Percentiles rank a stretch among this genome's conserved stretches.
phyloP scores from a whole-genome alignment of 2,888 invertebrate species.

The Melikaiella ostensackeni region DNA sequence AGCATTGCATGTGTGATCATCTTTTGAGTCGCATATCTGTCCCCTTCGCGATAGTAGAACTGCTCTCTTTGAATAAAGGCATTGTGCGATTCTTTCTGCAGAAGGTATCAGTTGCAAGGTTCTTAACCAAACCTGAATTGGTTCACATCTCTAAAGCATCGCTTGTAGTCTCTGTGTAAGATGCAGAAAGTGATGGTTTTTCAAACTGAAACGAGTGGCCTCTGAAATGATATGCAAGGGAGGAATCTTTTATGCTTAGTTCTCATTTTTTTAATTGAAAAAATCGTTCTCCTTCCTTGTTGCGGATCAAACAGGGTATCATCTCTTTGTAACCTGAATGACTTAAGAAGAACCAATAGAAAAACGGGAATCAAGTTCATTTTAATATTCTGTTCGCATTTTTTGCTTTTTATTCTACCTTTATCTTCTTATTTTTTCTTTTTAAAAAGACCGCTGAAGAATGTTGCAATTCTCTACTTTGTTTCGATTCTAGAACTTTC shows the following conservation, averaged over 20 bases:
- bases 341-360: background rate
- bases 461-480: background rate
- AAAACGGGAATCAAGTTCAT: background rate
- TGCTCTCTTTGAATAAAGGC: constrained; percentile 43
- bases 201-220: background rate
- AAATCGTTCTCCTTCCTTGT: background rate
- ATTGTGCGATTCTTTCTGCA: constrained; percentile 30
- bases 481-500: background rate
- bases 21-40: constrained; percentile 40
- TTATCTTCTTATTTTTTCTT: constrained; percentile 7
- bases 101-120: constrained; percentile 33
- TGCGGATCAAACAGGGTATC: background rate
- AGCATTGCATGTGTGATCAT: constrained; percentile 35
- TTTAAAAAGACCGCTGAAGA: background rate
- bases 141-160: constrained; percentile 1
- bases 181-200: constrained; percentile 17
- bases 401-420: background rate
- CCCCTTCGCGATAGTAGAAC: constrained; percentile 58
- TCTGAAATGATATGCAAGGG: background rate
- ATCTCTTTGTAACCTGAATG: constrained; percentile 20
- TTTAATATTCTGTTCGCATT: constrained; percentile 23
- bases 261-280: background rate
- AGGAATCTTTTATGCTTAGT: background rate
- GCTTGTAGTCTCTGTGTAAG: constrained; percentile 5
- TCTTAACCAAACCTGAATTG: constrained; percentile 14